phyloP scores from a whole-genome alignment of 2,888 invertebrate species.

The Maniola hyperantus region DNA sequence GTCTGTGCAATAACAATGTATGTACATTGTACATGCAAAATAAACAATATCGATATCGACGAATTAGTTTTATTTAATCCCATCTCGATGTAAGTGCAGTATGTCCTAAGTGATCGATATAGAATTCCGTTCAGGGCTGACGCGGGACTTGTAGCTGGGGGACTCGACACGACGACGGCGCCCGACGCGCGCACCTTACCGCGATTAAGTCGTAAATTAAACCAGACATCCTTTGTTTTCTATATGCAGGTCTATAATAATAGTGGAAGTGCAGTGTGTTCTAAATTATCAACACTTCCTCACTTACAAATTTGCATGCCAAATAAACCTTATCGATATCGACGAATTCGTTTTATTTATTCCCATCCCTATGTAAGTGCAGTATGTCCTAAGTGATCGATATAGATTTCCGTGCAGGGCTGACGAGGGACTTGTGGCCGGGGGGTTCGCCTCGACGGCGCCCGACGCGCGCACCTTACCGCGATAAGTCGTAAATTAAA shows the following conservation, averaged over 20 bases:
- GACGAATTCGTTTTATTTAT: neutral
- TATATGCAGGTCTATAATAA: slow-evolving; percentile 11
- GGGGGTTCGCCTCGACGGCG: slow-evolving; percentile 54
- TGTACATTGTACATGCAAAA: no score
- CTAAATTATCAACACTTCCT: neutral
- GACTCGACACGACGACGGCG: slow-evolving; percentile 52
- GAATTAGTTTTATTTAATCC: neutral
- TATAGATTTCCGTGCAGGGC: slow-evolving; percentile 54
- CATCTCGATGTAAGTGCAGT: slow-evolving; percentile 45
- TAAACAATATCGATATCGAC: slow-evolving; percentile 16
- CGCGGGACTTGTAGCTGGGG: slow-evolving; percentile 50
- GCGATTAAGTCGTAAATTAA: slow-evolving; percentile 53
- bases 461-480: slow-evolving; percentile 55
- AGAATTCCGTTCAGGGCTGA: slow-evolving; percentile 51
- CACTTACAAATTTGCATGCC: no score
- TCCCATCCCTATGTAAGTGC: slow-evolving; percentile 42
- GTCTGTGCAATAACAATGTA: no score
- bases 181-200: slow-evolving; percentile 55
- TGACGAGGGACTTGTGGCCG: slow-evolving; percentile 51
- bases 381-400: slow-evolving; percentile 67
- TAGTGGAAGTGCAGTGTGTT: no score
- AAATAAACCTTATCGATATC: slow-evolving; percentile 16
- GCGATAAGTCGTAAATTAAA: slow-evolving; percentile 53
- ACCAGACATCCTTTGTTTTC: slow-evolving; percentile 41
- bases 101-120: slow-evolving; percentile 67